These are phyloP conservation scores for Steinernema hermaphroditum DNA, from an alignment of 2,888 invertebrate genomes.

Conservation along the genomic window DNA sequence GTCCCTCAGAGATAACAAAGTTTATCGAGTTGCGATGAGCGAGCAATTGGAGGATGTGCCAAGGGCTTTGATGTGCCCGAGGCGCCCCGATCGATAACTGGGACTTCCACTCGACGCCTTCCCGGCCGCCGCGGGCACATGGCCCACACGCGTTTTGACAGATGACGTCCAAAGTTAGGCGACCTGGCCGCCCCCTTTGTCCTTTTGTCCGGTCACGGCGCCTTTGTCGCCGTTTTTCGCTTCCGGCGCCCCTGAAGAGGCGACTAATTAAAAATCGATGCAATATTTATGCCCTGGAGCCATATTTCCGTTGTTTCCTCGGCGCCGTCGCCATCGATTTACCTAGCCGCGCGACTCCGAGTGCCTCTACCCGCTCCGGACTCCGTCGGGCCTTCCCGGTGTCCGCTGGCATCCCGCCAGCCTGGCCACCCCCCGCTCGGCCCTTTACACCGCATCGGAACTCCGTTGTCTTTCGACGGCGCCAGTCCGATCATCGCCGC, in stretches of 20 bases:
- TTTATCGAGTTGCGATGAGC: conserved; percentile 12
- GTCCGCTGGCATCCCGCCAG: conserved; percentile 5
- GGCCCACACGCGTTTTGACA: conserved; percentile 28
- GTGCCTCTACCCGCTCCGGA: no score
- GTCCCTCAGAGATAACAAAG: conserved; percentile 5
- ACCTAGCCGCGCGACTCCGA: conserved; percentile 22
- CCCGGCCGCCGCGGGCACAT: background rate
- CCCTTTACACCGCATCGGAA: conserved; percentile 17
- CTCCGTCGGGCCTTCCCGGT: background rate
- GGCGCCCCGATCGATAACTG: conserved; percentile 22
- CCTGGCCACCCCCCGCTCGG: background rate
- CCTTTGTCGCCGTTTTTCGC: background rate
- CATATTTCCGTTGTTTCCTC: conserved; percentile 25
- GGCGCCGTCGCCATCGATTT: conserved; percentile 22
- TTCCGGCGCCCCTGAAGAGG: background rate
- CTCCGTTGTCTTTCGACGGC: conserved; percentile 1
- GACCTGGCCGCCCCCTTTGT: background rate
- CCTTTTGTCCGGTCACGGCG: no score
- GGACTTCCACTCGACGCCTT: conserved; percentile 21
- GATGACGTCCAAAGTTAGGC: conserved; percentile 1
- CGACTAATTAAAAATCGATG: conserved; percentile 31
- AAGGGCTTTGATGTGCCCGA: conserved; percentile 23
- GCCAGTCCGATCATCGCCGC: background rate
- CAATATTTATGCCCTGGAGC: conserved; percentile 23
- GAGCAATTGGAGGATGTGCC: background rate